Conservation (phyloP, 2,113 vertebrate genomes). For the cattle (Bos taurus) region DNA sequence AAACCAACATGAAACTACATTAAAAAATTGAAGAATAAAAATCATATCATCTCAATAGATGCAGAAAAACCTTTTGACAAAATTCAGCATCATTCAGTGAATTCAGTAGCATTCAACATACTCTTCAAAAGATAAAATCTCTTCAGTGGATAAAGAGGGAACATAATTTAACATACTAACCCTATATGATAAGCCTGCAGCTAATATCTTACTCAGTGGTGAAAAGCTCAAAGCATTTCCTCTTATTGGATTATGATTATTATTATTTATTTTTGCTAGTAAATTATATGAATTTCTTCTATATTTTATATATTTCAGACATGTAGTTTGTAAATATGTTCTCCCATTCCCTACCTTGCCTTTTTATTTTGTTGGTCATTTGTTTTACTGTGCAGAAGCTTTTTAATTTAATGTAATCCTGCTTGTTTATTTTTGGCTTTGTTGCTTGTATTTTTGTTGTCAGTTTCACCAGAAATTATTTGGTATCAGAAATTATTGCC, state of each 20-base stretch:
- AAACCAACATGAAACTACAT: neutral
- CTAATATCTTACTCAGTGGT: neutral
- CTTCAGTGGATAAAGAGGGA: neutral
- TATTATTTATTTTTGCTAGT: neutral
- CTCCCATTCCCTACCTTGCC: neutral
- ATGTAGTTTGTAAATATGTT: neutral
- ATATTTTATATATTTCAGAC: neutral
- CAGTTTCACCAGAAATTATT: neutral
- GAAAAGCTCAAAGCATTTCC: neutral
- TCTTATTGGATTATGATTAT: neutral
- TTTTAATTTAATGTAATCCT: neutral
- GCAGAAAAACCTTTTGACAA: neutral
- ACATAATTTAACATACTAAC: neutral
- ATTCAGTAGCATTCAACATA: neutral
- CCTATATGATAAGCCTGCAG: neutral
- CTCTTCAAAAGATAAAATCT: neutral
- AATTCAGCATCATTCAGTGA: neutral
- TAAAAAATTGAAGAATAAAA: neutral
- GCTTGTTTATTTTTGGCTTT: neutral
- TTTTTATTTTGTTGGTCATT: neutral
- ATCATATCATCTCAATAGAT: neutral
- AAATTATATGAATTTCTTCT: neutral
- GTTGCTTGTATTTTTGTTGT: neutral
- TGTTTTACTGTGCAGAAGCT: neutral
- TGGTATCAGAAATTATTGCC: neutral